A percentile compares a stretch with the other conserved stretches of the same genome.
phyloP scores from a whole-genome alignment of 2,113 vertebrate genomes.

The Delphinapterus leucas region DNA sequence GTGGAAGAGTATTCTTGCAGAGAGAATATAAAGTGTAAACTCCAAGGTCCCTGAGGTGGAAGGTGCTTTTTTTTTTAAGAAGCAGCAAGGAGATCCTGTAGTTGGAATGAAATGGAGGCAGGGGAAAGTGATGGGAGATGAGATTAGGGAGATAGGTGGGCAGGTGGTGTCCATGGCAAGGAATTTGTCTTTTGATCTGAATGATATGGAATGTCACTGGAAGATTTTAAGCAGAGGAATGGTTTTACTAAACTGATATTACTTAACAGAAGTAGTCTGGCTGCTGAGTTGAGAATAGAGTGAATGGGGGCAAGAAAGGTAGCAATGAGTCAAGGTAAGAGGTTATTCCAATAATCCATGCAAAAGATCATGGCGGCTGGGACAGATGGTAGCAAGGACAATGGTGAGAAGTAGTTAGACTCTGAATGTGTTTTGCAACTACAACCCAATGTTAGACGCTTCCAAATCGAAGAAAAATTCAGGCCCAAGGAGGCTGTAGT shows the following conservation, averaged over 20 bases:
- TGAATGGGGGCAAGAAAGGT: not conserved
- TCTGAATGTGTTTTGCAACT: not conserved
- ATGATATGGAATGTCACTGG: not conserved
- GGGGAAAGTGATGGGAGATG: not conserved
- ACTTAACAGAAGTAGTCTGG: not conserved
- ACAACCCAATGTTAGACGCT: not conserved
- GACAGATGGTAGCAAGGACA: not conserved
- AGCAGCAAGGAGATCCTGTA: not conserved
- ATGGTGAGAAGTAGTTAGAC: not conserved
- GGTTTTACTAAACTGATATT: not conserved
- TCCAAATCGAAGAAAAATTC: not conserved
- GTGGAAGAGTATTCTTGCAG: not conserved
- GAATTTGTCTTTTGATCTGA: not conserved
- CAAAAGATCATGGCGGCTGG: not conserved
- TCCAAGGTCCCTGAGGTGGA: not conserved
- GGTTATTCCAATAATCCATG: not conserved
- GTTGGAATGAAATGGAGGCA: not conserved
- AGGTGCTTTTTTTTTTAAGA: not conserved
- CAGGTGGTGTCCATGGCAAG: not conserved
- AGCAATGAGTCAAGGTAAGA: not conserved
- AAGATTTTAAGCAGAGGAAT: not conserved
- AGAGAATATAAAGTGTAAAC: not conserved
- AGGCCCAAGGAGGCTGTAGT: not conserved
- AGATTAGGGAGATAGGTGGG: not conserved
- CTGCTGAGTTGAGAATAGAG: not conserved